Evolutionary conservation across 2,797 vertebrate genomes (phyloP).

Genomic region (Melanotaenia boesemani): DNA sequence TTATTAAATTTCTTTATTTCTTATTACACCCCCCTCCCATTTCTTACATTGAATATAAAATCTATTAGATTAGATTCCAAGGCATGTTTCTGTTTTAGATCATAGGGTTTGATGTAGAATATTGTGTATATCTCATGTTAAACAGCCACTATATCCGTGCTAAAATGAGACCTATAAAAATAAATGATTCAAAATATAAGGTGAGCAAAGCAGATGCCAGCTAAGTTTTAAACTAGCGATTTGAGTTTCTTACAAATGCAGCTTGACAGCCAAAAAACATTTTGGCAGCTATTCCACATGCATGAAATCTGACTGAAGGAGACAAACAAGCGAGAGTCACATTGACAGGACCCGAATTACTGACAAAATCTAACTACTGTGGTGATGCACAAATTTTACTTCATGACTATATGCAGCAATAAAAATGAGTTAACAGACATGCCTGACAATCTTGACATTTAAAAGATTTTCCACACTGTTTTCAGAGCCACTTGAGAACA

Average conservation of each 20-base stretch:
- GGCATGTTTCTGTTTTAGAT: too few species aligned
- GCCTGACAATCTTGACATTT: slow-evolving; percentile 1
- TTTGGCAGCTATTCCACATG: slow-evolving; percentile 30
- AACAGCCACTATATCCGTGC: too few species aligned
- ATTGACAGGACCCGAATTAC: not conserved
- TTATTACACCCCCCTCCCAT: not conserved
- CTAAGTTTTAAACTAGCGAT: slow-evolving; percentile 14
- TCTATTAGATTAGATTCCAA: too few species aligned
- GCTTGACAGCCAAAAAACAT: slow-evolving; percentile 17
- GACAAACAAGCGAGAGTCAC: not conserved
- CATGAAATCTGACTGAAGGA: slow-evolving; percentile 20
- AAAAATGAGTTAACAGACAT: not conserved
- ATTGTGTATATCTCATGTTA: too few species aligned
- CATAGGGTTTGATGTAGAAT: too few species aligned
- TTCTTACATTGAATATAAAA: not conserved
- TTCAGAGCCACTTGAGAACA: not conserved
- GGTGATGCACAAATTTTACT: not conserved
- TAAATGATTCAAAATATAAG: not conserved
- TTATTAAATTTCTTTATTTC: not conserved
- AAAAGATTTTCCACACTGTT: not conserved
- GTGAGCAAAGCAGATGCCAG: slow-evolving; percentile 20
- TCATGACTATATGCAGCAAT: not conserved
- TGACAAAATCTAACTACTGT: slow-evolving; percentile 1
- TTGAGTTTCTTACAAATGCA: slow-evolving; percentile 19
- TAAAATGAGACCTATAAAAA: not conserved